Conservation (phyloP, 37 sponge, comb jelly and placozoan genomes). For the Bolinopsis microptera region DNA sequence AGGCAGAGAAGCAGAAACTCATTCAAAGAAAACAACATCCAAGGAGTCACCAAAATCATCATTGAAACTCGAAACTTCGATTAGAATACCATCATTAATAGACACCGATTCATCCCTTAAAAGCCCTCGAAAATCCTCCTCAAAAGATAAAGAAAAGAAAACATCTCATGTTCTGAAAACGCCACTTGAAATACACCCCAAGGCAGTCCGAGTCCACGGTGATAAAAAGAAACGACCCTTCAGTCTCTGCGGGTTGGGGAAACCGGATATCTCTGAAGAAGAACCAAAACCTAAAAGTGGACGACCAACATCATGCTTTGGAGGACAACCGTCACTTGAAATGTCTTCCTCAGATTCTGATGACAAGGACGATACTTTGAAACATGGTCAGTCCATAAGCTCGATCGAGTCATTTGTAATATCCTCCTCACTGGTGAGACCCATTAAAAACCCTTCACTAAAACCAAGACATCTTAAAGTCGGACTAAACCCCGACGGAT, state of each 20-base stretch:
- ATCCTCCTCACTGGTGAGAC: not conserved
- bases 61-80: not conserved
- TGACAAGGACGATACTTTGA: constrained; percentile 1
- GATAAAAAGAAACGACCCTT: constrained; percentile 12
- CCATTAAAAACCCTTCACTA: not conserved
- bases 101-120: not conserved
- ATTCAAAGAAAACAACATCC: not conserved
- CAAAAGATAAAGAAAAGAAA: not conserved
- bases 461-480: not conserved
- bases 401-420: not conserved
- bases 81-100: not conserved
- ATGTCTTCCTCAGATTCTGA: not conserved
- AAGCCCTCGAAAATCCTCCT: not conserved
- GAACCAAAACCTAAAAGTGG: not conserved
- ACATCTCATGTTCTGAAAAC: not conserved
- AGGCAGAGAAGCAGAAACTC: not conserved
- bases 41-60: not conserved
- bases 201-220: not conserved
- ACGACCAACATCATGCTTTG: not conserved
- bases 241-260: not conserved
- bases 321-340: constrained; percentile 8
- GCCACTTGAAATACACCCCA: not conserved
- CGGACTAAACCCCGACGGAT: not conserved
- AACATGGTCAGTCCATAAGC: not conserved
- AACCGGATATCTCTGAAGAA: not conserved